These are phyloP conservation scores for Scaptomyza hsui DNA, from an alignment of 1,140 invertebrate genomes.

Conservation along the genomic window DNA sequence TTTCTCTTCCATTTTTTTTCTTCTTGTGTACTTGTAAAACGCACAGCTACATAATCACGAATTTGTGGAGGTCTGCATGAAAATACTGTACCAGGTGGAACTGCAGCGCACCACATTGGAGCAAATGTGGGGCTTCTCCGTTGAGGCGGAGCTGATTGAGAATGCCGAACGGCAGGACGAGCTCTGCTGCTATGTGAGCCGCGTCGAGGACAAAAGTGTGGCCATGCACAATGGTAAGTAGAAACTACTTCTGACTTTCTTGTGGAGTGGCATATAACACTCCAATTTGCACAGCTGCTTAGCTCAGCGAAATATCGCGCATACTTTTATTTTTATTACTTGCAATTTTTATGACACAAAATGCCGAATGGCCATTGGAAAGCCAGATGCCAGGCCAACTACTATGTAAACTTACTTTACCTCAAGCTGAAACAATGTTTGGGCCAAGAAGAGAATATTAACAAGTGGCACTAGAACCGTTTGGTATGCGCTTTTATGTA, in stretches of 20 bases:
- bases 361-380: slow-evolving; percentile 12
- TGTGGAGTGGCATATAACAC: not conserved
- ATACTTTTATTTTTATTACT: slow-evolving; percentile 2
- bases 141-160: slow-evolving; percentile 98
- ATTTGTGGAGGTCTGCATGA: slow-evolving; percentile 97
- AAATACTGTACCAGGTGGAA: slow-evolving; percentile 98
- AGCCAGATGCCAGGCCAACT: slow-evolving; percentile 5
- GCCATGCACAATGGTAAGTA: slow-evolving; percentile 96
- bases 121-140: slow-evolving; percentile 98
- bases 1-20: too few species aligned
- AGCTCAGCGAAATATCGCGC: slow-evolving; percentile 25
- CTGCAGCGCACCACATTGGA: slow-evolving; percentile 93
- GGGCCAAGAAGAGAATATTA: slow-evolving; percentile 53
- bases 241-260: too few species aligned
- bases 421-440: slow-evolving; percentile 52
- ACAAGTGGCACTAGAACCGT: slow-evolving; percentile 51
- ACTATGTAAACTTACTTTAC: slow-evolving; percentile 5
- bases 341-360: slow-evolving; percentile 31
- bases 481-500: slow-evolving; percentile 54
- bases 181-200: slow-evolving; percentile 97
- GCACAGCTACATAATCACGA: slow-evolving; percentile 96
- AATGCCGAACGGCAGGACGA: slow-evolving; percentile 98
- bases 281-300: slow-evolving; percentile 32
- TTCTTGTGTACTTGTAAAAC: slow-evolving; percentile 10
- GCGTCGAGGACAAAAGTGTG: slow-evolving; percentile 97